Evolutionary conservation across 2,888 invertebrate genomes (phyloP).

Genomic region (Deilephila porcellus): DNA sequence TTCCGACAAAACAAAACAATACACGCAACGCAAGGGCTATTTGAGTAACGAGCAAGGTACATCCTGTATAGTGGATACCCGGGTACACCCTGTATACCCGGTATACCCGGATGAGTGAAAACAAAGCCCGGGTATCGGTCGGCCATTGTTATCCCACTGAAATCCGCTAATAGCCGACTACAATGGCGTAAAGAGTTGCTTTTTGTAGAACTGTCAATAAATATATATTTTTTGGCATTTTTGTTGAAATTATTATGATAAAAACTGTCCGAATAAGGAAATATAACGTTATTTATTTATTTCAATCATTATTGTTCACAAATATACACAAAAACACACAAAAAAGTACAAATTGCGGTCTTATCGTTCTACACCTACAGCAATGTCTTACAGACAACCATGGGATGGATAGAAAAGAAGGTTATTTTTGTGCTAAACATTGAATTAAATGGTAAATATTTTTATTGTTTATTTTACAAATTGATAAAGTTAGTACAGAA

Average conservation of each 20-base stretch:
- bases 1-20: constrained; percentile 41
- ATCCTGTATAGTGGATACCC: neutral
- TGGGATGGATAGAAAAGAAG: too few species aligned
- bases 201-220: constrained; percentile 20
- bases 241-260: neutral
- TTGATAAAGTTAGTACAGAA: too few species aligned
- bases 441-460: too few species aligned
- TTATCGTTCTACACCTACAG: too few species aligned
- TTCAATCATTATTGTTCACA: too few species aligned
- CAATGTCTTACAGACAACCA: too few species aligned
- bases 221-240: neutral
- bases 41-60: constrained; percentile 61
- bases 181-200: constrained; percentile 35
- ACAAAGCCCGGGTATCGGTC: constrained; percentile 62
- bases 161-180: constrained; percentile 63
- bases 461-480: too few species aligned
- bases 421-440: too few species aligned
- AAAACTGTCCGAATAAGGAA: neutral
- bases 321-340: too few species aligned
- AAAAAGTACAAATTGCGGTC: too few species aligned
- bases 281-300: too few species aligned
- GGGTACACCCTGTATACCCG: constrained; percentile 41
- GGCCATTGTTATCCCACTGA: constrained; percentile 65
- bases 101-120: constrained; percentile 65
- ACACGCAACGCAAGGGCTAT: constrained; percentile 43